Conservation (phyloP, 2,797 vertebrate species). For the Peromyscus eremicus region DNA sequence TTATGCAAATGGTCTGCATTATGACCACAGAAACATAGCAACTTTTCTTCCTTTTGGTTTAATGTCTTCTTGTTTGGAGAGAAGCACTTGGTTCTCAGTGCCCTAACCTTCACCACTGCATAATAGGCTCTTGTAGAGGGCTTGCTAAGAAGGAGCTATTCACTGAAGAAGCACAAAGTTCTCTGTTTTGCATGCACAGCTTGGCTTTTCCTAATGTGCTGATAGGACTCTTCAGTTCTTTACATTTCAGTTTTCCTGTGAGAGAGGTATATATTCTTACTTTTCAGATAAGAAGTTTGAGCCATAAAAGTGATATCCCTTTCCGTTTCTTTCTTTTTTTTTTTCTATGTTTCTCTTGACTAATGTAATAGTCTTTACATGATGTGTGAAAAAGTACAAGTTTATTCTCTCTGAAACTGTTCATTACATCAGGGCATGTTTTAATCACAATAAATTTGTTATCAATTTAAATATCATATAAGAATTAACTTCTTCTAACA, state of each 20-base stretch:
- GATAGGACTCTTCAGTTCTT: neutral
- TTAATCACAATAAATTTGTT: neutral
- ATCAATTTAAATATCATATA: slow-evolving; percentile 10
- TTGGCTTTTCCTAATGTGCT: neutral
- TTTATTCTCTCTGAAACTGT: slow-evolving; percentile 35
- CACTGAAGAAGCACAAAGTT: neutral
- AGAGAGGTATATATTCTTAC: neutral
- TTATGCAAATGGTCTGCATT: slow-evolving; percentile 31
- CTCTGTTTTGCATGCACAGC: neutral
- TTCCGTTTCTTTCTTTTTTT: neutral
- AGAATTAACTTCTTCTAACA: neutral
- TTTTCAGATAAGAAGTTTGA: slow-evolving; percentile 50
- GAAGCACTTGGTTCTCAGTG: neutral
- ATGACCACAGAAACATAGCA: neutral
- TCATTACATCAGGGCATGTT: neutral
- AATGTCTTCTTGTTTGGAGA: neutral
- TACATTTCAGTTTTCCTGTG: neutral
- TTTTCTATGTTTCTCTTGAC: neutral
- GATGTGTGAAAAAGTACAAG: neutral
- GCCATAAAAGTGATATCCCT: slow-evolving; percentile 17
- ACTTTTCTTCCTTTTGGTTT: slow-evolving; percentile 41
- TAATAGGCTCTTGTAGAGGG: neutral
- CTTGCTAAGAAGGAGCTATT: neutral
- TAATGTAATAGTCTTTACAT: neutral
- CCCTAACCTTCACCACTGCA: neutral